Evolutionary conservation across 2,797 vertebrate genomes (phyloP), one percentile per base, ranked within the genome.

Genomic region (Geotrypetes seraphini): DNA sequence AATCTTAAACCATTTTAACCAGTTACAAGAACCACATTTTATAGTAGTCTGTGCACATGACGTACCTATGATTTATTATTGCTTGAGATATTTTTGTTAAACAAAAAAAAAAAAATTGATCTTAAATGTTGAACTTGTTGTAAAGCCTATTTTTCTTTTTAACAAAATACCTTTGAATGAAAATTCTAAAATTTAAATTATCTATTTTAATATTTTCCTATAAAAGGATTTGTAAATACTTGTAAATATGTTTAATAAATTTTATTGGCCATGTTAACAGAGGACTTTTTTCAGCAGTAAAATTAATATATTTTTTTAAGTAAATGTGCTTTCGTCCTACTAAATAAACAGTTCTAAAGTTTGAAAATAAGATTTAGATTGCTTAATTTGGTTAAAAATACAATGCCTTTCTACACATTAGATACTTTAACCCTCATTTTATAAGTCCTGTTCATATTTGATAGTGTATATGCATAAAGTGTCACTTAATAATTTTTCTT

Each of bases 171-270:
- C 90, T 95, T 90, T 91, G 86, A 92, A 89, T 87, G 66, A 93
- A 90, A 86, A 89, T 90, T 91, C 88, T 88, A 89, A 96, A 92
- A 89, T 90, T 91, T 84, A 87, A 63, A 86, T 73, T 86, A 87
- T 93, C 90, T 99, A 97, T 99, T 99, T 99, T 97, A 96, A 92
- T 99, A 99, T 88, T 92, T 90, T 89, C 84, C 86, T 89, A 90
- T 89, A 85, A 86, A 87, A 89, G n/a, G n/a, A 73, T 75, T 86
- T 78, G 67, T 99, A 89, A 95, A 90, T 80, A 96, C 93, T 81
- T 98, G 93, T 98, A 95, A 71, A 97, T 94, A 93, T 73, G 89
- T 92, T 96, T 91, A 97, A 97, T 99, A 99, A 96, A 97, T 96
- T 97, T 92, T 99, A 96, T 95, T 91, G 90, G 90, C 96, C 69